Evolutionary conservation across 2,888 invertebrate genomes (phyloP), one percentile per base, ranked within the genome.

Genomic region (Taphrorychus bicolor): DNA sequence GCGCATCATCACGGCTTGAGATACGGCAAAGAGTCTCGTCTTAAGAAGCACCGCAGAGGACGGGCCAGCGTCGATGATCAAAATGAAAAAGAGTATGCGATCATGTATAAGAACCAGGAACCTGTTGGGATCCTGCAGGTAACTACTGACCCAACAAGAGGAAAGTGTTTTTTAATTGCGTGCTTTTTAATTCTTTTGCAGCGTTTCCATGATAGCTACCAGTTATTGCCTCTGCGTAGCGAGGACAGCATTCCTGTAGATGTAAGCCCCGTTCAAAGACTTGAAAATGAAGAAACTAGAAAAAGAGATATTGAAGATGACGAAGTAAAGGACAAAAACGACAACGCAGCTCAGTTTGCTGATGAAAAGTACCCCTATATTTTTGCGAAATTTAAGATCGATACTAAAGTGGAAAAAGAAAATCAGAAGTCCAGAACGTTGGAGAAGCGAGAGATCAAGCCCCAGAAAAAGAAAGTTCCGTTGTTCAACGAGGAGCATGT

Each of bases 311-410:
- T 51, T 51, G 17, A 11, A 7, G 51, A 51, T 5, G 51, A 18
- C 2, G 11, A 3, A 7, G 17, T 4, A 9, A 2, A 3, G 5
- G 21, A 21, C 2, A 18, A 41, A 16, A 51, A 2, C 32, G 69
- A 17, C 60, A 52, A 5, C 61, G 67, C 16, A 11, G 19, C 11
- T 66, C 62, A 2, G 59, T 74, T 70, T 62, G 22, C 70, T 3
- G 74, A 73, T 18, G 59, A 58, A 17, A 62, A 52, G 9, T 61
- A 67, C 17, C 77, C 77, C 2, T 75, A 73, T 5, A 73, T 78
- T 52, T 73, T 78, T 9, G 75, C 77, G 4, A 76, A 77, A 69
- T 78, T 77, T 59, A 77, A 76, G 71, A 73, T 77, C 40, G 74
- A 74, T 53, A 76, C 71, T 49, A 74, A 71, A 72, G 45, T 78